Evolutionary conservation across 2,888 invertebrate species (phyloP).

Genomic region (Luffia ferchaultella): DNA sequence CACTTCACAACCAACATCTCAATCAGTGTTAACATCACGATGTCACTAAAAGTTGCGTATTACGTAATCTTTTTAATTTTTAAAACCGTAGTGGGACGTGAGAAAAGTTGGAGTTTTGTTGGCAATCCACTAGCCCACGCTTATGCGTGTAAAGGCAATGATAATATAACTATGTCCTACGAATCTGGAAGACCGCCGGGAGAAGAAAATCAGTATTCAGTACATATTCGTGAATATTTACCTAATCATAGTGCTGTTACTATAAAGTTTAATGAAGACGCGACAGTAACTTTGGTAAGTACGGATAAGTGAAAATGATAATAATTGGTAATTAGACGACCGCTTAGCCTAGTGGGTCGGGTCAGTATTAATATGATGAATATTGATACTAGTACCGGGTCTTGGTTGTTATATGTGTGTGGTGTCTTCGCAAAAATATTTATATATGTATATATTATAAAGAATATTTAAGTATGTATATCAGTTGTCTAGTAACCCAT

Average conservation of each 20-base stretch:
- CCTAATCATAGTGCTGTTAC: conserved; percentile 10
- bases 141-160: conserved; percentile 19
- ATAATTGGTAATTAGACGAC: too few species aligned
- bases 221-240: conserved; percentile 16
- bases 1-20: not conserved
- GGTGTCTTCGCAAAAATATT: too few species aligned
- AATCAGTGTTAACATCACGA: not conserved
- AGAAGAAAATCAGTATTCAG: conserved; percentile 23
- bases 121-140: conserved; percentile 14
- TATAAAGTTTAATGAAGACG: conserved; percentile 22
- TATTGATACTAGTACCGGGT: too few species aligned
- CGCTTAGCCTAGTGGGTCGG: too few species aligned
- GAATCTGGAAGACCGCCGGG: conserved; percentile 20
- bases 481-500: too few species aligned
- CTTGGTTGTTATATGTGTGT: too few species aligned
- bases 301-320: not conserved
- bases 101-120: conserved; percentile 6
- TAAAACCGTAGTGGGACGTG: not conserved
- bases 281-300: conserved; percentile 21
- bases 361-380: too few species aligned
- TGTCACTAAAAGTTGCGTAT: not conserved
- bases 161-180: conserved; percentile 14
- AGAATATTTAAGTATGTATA: too few species aligned
- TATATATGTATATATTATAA: too few species aligned
- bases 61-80: not conserved